These are phyloP conservation scores for Caenorhabditis sp. DNA, from an alignment of 2,888 invertebrate genomes.

Conservation along the genomic window DNA sequence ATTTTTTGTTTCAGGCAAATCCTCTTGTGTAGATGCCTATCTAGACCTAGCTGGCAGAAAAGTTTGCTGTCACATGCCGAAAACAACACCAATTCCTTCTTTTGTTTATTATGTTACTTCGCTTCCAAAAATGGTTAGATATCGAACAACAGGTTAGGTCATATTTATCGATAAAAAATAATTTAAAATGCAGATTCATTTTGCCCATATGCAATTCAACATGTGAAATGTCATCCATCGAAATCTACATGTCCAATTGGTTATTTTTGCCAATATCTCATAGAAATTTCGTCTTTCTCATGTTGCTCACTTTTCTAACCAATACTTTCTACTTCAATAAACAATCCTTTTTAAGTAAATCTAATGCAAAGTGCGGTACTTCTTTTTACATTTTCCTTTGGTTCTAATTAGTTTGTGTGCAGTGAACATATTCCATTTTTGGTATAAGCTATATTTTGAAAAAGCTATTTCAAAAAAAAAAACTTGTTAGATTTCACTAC, in stretches of 20 bases:
- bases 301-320: slow-evolving; percentile 36
- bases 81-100: slow-evolving; percentile 32
- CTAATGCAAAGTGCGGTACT: neutral
- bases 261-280: slow-evolving; percentile 38
- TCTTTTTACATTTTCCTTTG: neutral
- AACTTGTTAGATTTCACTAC: no score
- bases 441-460: no score
- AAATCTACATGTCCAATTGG: slow-evolving; percentile 37
- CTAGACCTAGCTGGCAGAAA: slow-evolving; percentile 37
- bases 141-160: slow-evolving; percentile 22
- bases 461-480: no score
- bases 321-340: neutral
- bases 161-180: neutral
- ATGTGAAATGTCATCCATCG: slow-evolving; percentile 30
- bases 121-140: slow-evolving; percentile 27
- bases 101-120: slow-evolving; percentile 39
- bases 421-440: no score
- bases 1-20: slow-evolving; percentile 12
- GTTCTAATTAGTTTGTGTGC: neutral
- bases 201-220: slow-evolving; percentile 34
- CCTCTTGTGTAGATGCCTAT: slow-evolving; percentile 35
- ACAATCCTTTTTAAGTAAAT: neutral
- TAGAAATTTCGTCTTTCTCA: slow-evolving; percentile 32
- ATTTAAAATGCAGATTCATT: slow-evolving; percentile 21
- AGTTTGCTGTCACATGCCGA: slow-evolving; percentile 44